Conservation (phyloP, 2,797 vertebrate genomes). For the Huso huso region DNA sequence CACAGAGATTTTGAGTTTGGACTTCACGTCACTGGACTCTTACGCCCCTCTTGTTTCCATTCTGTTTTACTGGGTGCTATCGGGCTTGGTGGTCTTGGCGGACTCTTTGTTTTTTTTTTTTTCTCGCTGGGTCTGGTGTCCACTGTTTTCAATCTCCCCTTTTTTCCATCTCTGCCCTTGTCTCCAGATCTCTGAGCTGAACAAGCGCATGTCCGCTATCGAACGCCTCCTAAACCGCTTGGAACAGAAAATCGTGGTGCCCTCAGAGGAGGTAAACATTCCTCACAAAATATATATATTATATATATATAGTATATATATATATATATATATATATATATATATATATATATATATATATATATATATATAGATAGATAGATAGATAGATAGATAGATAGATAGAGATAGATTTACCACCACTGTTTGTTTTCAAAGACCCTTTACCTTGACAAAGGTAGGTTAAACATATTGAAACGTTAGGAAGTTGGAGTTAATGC, state of each 20-base stretch:
- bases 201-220: constrained; percentile 64
- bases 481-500: too few species aligned
- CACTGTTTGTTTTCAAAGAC: too few species aligned
- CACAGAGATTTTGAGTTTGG: too few species aligned
- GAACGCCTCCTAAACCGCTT: constrained; percentile 66
- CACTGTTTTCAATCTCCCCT: background rate
- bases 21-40: too few species aligned
- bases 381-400: too few species aligned
- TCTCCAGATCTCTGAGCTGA: constrained; percentile 69
- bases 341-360: too few species aligned
- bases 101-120: background rate
- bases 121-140: background rate
- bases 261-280: constrained; percentile 56
- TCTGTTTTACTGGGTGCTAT: background rate
- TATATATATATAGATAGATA: too few species aligned
- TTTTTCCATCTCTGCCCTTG: constrained; percentile 3
- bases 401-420: too few species aligned
- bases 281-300: background rate
- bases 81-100: background rate
- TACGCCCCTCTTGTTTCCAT: background rate
- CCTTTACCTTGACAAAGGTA: too few species aligned
- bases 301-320: too few species aligned
- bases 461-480: too few species aligned
- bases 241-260: constrained; percentile 65
- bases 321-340: too few species aligned